phyloP scores from a whole-genome alignment of 2,113 vertebrate species.

The Cottus gobio region DNA sequence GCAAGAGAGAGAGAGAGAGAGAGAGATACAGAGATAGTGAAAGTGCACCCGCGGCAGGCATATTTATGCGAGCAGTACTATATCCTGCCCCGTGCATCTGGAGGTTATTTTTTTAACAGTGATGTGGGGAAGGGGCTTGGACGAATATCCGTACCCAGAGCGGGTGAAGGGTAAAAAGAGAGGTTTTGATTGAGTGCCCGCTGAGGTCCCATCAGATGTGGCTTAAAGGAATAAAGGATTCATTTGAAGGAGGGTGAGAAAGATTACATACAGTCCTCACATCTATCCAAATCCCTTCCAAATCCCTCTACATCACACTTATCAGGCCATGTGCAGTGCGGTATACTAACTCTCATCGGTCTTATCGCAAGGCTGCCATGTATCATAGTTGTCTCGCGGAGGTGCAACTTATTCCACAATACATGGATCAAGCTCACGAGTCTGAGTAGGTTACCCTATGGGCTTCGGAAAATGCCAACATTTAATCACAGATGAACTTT shows the following conservation, averaged over 20 bases:
- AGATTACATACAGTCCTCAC: constrained; percentile 83
- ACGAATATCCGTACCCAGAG: constrained; percentile 47
- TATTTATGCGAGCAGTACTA: constrained; percentile 31
- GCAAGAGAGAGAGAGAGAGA: constrained; percentile 5
- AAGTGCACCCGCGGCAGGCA: constrained; percentile 27
- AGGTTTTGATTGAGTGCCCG: constrained; percentile 79
- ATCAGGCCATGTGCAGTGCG: constrained; percentile 76
- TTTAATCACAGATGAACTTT: constrained; percentile 33
- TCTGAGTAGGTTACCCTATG: constrained; percentile 29
- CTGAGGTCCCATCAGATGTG: constrained; percentile 80
- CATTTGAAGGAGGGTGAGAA: constrained; percentile 80
- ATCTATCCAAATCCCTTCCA: constrained; percentile 83
- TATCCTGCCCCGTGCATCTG: constrained; percentile 19
- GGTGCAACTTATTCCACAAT: constrained; percentile 62
- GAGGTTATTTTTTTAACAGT: constrained; percentile 51
- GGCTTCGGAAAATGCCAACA: constrained; percentile 47
- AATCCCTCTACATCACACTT: constrained; percentile 84
- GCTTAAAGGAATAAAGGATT: constrained; percentile 84
- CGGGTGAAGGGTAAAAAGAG: constrained; percentile 58
- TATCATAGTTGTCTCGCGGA: constrained; percentile 61
- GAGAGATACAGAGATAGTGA: constrained; percentile 25
- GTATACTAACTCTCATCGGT: constrained; percentile 75
- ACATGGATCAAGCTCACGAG: constrained; percentile 47
- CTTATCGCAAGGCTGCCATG: constrained; percentile 72
- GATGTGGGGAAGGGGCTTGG: constrained; percentile 27